Base-by-base conservation (phyloP, 2,888 invertebrate genomes). In the Tiliacea citrago region DNA sequence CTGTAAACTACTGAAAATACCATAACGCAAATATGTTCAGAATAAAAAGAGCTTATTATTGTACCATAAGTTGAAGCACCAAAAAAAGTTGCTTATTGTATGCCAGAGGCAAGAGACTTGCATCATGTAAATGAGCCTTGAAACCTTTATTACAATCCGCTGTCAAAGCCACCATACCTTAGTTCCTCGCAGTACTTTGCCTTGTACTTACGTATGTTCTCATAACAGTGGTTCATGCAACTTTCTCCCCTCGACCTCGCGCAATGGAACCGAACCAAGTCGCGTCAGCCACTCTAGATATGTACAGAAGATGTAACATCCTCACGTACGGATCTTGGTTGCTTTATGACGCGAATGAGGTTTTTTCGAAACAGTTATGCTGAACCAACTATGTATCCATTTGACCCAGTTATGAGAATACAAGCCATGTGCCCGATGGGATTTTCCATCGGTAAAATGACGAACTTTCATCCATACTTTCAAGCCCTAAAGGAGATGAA, bases 201-300 rank as follows among this genome's bases (percentile, higher is more conserved):
- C 82, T 84, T 78, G 78, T 78, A 68, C 29, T 29, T 29, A 29
- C 24, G 55, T 62, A 65, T 65, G 81, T 76, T 69, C 75, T 79
- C 77, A 80, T 75, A 70, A 71, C 68, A 70, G 51, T 18, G 66
- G 53, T n/a, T n/a, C 78, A 61, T 78, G 62, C 75, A 86, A 87
- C 86, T 87, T 87, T 87, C 86, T 87, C 86, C 62, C 62, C 42
- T 45, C 78, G 87, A 84, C 86, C 86, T 87, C 86, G 84, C 73
- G 73, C 77, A 80, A 67, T 77, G 78, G 74, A 74, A 77, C 78
- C 53, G n/a, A 80, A 80, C 66, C 68, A 58, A 76, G 73, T 72
- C 62, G 67, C 60, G 35, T 72, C 12, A 61, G 66, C 61, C 35
- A 53, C 4, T 29, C 8, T n/a, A 12, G 45, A 35, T 42, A 35